These are phyloP conservation scores for Scrobipalpa atriplicella DNA, from an alignment of 2,888 invertebrate genomes.

Conservation along the genomic window DNA sequence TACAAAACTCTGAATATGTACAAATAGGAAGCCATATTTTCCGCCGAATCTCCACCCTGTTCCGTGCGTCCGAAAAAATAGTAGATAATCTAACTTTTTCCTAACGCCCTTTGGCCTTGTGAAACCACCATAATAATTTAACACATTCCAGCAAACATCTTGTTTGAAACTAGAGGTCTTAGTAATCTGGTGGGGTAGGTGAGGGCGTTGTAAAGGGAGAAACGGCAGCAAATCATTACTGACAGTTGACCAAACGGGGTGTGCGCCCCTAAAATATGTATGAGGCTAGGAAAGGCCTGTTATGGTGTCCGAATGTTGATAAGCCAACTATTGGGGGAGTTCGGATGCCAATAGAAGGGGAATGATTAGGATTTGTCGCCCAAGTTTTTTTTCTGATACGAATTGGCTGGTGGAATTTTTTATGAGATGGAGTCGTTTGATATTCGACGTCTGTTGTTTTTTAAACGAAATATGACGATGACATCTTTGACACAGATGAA, in stretches of 20 bases:
- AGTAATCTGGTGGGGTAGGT: conserved; percentile 46
- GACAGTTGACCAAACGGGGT: conserved; percentile 82
- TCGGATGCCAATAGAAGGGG: conserved; percentile 68
- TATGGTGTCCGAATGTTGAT: conserved; percentile 83
- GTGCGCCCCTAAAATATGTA: conserved; percentile 80
- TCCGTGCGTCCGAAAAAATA: conserved; percentile 76
- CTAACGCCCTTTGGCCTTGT: conserved; percentile 70
- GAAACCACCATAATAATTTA: conserved; percentile 46
- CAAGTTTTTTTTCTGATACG: conserved; percentile 48
- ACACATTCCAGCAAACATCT: conserved; percentile 33
- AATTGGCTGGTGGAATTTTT: conserved; percentile 51
- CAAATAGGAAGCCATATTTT: conserved; percentile 82
- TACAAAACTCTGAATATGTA: conserved; percentile 62
- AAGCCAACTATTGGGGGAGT: conserved; percentile 78
- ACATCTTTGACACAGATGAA: too few relatives aligned
- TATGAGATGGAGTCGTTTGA: conserved; percentile 37
- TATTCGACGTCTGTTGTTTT: not conserved
- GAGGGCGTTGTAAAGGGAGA: conserved; percentile 73
- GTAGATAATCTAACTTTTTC: conserved; percentile 81
- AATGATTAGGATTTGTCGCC: conserved; percentile 72
- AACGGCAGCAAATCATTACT: conserved; percentile 81
- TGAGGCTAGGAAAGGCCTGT: conserved; percentile 78
- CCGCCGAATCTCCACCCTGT: conserved; percentile 72
- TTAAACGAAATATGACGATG: not conserved
- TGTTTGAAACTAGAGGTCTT: conserved; percentile 40